These are phyloP conservation scores for Agrypnus murinus DNA, from an alignment of 2,888 invertebrate genomes.

Conservation along the genomic window DNA sequence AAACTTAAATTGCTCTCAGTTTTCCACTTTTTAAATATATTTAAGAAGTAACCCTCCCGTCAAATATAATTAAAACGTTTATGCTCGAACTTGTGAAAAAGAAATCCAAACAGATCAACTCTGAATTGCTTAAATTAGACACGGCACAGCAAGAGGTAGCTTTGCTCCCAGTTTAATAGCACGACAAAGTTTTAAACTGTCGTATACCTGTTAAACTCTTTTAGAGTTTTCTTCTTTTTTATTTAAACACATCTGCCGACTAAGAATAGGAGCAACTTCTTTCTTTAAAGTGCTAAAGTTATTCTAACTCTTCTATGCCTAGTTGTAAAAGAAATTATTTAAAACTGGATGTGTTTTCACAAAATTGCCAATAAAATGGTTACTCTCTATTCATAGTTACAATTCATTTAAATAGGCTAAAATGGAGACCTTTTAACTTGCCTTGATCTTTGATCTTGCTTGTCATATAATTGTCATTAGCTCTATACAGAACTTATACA, in stretches of 20 bases:
- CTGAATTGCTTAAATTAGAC: constrained; percentile 39
- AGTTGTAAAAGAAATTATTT: too few relatives aligned
- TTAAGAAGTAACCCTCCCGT: constrained; percentile 19
- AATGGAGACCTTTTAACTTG: too few relatives aligned
- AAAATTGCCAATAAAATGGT: too few relatives aligned
- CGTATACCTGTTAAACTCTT: constrained; percentile 61
- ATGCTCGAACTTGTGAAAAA: constrained; percentile 28
- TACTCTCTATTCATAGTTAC: too few relatives aligned
- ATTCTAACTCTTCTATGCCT: neutral
- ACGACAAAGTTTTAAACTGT: constrained; percentile 61
- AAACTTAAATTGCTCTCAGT: constrained; percentile 38
- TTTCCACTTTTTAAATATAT: constrained; percentile 8
- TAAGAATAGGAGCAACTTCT: constrained; percentile 29
- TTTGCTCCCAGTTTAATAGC: constrained; percentile 38
- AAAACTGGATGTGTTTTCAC: too few relatives aligned
- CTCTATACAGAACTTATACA: too few relatives aligned
- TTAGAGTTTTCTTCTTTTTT: constrained; percentile 46
- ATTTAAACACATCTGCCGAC: constrained; percentile 38
- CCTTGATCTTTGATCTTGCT: too few relatives aligned
- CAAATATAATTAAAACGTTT: constrained; percentile 31
- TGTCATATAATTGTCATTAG: too few relatives aligned
- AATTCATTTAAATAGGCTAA: too few relatives aligned
- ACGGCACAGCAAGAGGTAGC: constrained; percentile 26
- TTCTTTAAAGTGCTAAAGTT: constrained; percentile 31
- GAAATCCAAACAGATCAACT: constrained; percentile 37